A percentile compares a stretch with the other conserved stretches of the same genome.
Conservation (phyloP, 2,113 vertebrate species). For the Platysternon megacephalum region DNA sequence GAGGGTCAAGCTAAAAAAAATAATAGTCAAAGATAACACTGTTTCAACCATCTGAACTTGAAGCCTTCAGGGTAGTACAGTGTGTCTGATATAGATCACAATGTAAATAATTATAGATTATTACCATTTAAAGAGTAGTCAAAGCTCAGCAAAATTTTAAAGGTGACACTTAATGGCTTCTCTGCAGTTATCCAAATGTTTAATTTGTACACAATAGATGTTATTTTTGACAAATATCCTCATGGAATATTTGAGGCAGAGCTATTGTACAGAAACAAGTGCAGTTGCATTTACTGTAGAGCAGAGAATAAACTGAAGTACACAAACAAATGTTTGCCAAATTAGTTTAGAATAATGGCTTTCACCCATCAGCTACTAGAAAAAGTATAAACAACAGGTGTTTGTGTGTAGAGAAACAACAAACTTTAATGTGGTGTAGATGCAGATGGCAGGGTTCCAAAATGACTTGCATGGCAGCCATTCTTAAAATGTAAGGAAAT, state of each 20-base stretch:
- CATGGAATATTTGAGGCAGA: neutral
- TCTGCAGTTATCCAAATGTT: neutral
- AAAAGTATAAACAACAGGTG: fast-evolving
- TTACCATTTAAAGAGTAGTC: neutral
- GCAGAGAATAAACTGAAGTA: neutral
- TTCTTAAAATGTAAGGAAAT: neutral
- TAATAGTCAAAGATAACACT: neutral
- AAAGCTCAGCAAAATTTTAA: neutral
- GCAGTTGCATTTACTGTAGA: neutral
- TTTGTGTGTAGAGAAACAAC: neutral
- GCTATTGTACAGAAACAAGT: neutral
- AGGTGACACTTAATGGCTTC: neutral
- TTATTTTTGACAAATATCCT: neutral
- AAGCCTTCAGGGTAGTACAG: neutral
- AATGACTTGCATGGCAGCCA: neutral
- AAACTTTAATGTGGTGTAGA: neutral
- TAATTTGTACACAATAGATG: neutral
- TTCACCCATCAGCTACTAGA: neutral
- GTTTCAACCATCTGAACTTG: neutral
- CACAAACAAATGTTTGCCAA: neutral
- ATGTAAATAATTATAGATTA: neutral
- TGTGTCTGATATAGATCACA: neutral
- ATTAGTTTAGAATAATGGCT: neutral
- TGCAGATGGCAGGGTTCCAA: neutral
- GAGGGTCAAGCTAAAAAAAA: neutral